phyloP scores from a whole-genome alignment of 2,797 vertebrate genomes.

The Hephaestus fuliginosus region DNA sequence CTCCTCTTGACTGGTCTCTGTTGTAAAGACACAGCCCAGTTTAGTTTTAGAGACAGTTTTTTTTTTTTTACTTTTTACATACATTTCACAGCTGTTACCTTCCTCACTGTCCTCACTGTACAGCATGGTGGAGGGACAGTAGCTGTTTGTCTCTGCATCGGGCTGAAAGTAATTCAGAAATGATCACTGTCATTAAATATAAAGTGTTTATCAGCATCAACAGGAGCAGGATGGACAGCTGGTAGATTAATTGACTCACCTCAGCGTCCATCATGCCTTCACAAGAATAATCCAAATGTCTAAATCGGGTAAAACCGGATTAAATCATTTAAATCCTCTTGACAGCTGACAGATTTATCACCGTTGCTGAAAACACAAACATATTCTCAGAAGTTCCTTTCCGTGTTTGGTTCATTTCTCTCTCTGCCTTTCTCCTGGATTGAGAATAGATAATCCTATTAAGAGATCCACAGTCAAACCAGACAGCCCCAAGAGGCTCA shows the following conservation, averaged over 20 bases:
- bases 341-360: not conserved
- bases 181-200: not conserved
- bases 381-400: not conserved
- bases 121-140: slow-evolving; percentile 17
- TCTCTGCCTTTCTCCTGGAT: slow-evolving; percentile 42
- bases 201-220: not conserved
- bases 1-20: slow-evolving; percentile 79
- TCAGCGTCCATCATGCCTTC: slow-evolving; percentile 42
- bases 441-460: slow-evolving; percentile 84
- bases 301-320: slow-evolving; percentile 3
- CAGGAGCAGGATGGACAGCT: not conserved
- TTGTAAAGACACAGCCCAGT: slow-evolving; percentile 1
- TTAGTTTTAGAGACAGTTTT: not conserved
- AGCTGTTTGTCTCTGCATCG: slow-evolving; percentile 35
- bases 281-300: slow-evolving; percentile 21
- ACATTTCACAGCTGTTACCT: slow-evolving; percentile 67
- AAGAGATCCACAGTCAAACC: slow-evolving; percentile 79
- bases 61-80: not conserved
- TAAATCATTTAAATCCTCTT: slow-evolving; percentile 18
- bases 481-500: slow-evolving; percentile 66
- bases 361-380: not conserved
- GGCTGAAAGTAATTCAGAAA: slow-evolving; percentile 57
- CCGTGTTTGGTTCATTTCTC: slow-evolving; percentile 39
- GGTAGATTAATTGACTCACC: slow-evolving; percentile 67
- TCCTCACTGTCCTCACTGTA: slow-evolving; percentile 79